phyloP scores from a whole-genome alignment of 1,140 invertebrate genomes.

The Asbolus verrucosus region DNA sequence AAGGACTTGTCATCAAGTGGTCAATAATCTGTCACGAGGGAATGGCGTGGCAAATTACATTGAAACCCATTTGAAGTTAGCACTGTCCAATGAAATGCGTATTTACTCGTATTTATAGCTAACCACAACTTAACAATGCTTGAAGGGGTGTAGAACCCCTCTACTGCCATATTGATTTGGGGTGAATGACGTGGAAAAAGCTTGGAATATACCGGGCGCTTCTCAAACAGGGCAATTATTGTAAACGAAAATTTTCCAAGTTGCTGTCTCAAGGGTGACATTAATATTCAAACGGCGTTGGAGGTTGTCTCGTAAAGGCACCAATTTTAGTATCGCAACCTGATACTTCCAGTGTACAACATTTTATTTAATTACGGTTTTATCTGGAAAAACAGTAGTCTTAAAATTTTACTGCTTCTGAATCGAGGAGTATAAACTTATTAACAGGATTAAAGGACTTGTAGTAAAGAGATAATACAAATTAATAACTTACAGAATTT shows the following conservation, averaged over 20 bases:
- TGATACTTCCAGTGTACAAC: background rate
- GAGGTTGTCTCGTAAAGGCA: slow-evolving; percentile 7
- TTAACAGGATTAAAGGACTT: slow-evolving; percentile 16
- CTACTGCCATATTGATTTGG: background rate
- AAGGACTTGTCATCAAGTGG: background rate
- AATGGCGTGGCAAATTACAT: slow-evolving; percentile 2
- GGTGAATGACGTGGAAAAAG: background rate
- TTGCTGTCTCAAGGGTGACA: slow-evolving; percentile 16
- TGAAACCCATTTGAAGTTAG: slow-evolving; percentile 12
- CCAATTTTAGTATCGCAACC: slow-evolving; percentile 17
- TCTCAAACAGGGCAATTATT: background rate
- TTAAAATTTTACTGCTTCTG: slow-evolving; percentile 8
- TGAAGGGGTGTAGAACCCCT: background rate
- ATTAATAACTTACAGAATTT: slow-evolving; percentile 13
- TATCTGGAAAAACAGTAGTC: slow-evolving; percentile 10
- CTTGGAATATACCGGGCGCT: background rate
- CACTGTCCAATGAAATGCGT: too few relatives aligned
- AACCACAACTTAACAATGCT: background rate
- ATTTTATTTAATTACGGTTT: slow-evolving; percentile 16
- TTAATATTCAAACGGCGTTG: slow-evolving; percentile 11
- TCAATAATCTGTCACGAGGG: slow-evolving; percentile 15
- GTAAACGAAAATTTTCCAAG: slow-evolving; percentile 15
- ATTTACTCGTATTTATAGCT: background rate
- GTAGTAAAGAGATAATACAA: slow-evolving; percentile 15
- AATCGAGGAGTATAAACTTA: slow-evolving; percentile 20